phyloP scores from a whole-genome alignment of 2,797 vertebrate genomes.

The Mormyrus hasselquistii region DNA sequence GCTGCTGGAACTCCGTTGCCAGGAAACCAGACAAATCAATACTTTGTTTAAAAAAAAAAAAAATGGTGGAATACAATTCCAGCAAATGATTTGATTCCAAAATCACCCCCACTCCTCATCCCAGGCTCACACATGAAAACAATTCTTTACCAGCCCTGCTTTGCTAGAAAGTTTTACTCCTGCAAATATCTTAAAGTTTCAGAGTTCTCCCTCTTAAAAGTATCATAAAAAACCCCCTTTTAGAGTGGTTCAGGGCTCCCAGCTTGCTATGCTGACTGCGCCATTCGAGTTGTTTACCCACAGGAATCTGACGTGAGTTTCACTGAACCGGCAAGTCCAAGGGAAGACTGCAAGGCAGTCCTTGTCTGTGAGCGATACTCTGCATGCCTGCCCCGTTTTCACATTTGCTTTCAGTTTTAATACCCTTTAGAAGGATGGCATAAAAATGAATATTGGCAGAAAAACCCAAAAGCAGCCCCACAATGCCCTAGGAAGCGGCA shows the following conservation, averaged over 20 bases:
- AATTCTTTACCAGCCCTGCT: not conserved
- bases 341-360: slow-evolving; percentile 28
- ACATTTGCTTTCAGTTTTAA: not conserved
- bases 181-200: not conserved
- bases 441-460: slow-evolving; percentile 54
- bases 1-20: slow-evolving; percentile 66
- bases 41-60: slow-evolving; percentile 12
- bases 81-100: slow-evolving; percentile 1
- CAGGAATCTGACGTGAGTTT: not conserved
- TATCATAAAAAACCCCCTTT: not conserved
- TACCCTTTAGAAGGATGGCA: not conserved
- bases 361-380: not conserved
- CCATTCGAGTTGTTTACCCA: not conserved
- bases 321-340: slow-evolving; percentile 22
- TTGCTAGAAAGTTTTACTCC: not conserved
- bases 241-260: not conserved
- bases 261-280: not conserved
- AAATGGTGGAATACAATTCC: slow-evolving; percentile 11
- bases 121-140: not conserved
- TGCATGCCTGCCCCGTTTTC: not conserved
- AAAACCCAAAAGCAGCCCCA: slow-evolving; percentile 62
- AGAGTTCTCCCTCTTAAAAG: not conserved
- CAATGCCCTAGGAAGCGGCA: slow-evolving; percentile 55
- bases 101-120: not conserved
- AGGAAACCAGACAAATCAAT: slow-evolving; percentile 51